These are phyloP conservation scores for Junonia oenone DNA, from an alignment of 2,888 invertebrate species.

Conservation along the genomic window DNA sequence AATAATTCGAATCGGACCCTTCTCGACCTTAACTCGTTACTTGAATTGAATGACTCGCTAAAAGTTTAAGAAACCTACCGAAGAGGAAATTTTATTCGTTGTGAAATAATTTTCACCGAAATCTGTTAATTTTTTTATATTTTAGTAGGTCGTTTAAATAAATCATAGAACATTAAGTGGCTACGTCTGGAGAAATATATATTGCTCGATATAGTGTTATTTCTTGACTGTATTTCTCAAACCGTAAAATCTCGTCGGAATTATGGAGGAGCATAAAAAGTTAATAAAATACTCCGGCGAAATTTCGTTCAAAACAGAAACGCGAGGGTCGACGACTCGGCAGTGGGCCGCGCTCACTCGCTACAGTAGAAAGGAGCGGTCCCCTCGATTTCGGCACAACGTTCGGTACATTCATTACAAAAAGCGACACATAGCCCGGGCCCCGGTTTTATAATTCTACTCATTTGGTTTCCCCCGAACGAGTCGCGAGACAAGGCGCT, in stretches of 20 bases:
- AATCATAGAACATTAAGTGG: neutral
- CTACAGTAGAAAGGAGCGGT: constrained; percentile 46
- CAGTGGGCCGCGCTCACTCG: constrained; percentile 32
- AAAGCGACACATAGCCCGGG: constrained; percentile 72
- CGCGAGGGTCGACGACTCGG: constrained; percentile 47
- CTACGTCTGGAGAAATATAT: neutral
- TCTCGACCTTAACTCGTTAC: constrained; percentile 29
- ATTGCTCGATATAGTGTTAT: neutral
- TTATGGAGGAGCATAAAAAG: constrained; percentile 20
- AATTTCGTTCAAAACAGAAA: constrained; percentile 40
- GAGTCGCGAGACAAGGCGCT: constrained; percentile 65
- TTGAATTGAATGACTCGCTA: constrained; percentile 18
- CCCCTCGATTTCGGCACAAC: constrained; percentile 40
- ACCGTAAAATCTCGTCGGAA: constrained; percentile 20
- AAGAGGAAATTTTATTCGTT: neutral
- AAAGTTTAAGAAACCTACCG: constrained; percentile 4
- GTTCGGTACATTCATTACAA: constrained; percentile 69
- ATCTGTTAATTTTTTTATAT: neutral
- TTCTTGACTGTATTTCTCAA: constrained; percentile 11
- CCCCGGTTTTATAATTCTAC: constrained; percentile 75
- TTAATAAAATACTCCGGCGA: constrained; percentile 24
- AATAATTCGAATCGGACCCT: constrained; percentile 59
- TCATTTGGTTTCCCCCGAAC: constrained; percentile 68
- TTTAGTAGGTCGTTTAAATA: neutral
- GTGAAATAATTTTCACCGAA: neutral